Evolutionary conservation across 2,797 vertebrate genomes (phyloP).

Genomic region (Sebastes steindachneri): DNA sequence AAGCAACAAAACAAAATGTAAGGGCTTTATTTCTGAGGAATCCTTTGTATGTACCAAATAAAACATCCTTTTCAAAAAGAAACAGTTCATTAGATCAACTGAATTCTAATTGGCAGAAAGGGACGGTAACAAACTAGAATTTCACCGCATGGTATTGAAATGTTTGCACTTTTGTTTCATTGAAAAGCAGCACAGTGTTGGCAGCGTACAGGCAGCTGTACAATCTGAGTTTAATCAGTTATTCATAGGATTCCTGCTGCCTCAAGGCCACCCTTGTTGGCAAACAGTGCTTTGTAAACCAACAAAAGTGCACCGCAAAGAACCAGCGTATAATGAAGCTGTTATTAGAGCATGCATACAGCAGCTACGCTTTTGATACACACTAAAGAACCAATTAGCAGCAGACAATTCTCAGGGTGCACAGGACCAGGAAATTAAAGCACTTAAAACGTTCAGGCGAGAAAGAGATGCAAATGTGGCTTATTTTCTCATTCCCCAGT

Average conservation of each 20-base stretch:
- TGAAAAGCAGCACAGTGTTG: constrained; percentile 14
- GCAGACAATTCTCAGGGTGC: constrained; percentile 42
- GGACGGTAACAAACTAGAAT: neutral
- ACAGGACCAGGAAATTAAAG: constrained; percentile 54
- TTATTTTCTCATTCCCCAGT: constrained; percentile 15
- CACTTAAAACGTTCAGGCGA: constrained; percentile 41
- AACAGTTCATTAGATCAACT: neutral
- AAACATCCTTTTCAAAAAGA: neutral
- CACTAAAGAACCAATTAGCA: constrained; percentile 65
- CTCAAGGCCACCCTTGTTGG: constrained; percentile 55
- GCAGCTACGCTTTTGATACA: constrained; percentile 48
- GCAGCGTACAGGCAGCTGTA: constrained; percentile 27
- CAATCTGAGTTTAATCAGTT: constrained; percentile 55
- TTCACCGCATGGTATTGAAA: neutral
- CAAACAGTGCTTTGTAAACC: constrained; percentile 63
- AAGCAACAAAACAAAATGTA: neutral
- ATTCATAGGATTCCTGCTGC: constrained; percentile 57
- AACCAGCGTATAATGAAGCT: constrained; percentile 59
- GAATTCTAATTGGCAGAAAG: neutral
- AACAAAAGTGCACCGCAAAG: constrained; percentile 54
- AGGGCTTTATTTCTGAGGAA: neutral
- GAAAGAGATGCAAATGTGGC: constrained; percentile 48
- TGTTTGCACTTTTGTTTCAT: constrained; percentile 15
- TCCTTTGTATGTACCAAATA: neutral
- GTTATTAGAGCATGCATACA: constrained; percentile 52